Percentiles rank a stretch among this genome's conserved stretches.
phyloP scores from a whole-genome alignment of 2,888 invertebrate genomes.

The Drosophila siamana region DNA sequence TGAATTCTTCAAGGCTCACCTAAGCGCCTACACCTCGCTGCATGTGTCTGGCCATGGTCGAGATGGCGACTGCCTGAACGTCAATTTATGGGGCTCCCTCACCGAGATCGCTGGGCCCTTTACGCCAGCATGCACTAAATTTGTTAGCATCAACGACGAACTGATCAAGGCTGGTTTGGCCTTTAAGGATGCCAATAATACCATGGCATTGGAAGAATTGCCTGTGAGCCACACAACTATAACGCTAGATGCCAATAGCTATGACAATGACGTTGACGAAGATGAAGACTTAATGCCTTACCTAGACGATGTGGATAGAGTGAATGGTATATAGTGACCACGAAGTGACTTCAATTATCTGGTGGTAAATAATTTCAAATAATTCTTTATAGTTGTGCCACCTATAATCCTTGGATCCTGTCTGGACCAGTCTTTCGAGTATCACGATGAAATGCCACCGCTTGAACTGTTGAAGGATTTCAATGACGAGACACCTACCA shows the following conservation, averaged over 20 bases:
- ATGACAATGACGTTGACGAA: not conserved
- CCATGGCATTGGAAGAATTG: not conserved
- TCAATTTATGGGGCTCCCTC: slow-evolving; percentile 89
- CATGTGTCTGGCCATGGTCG: slow-evolving; percentile 62
- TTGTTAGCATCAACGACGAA: slow-evolving; percentile 88
- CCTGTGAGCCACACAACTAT: not conserved
- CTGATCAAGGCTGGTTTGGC: slow-evolving; percentile 82
- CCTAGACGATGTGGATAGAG: not conserved
- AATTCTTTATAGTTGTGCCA: not conserved
- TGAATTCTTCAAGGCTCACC: slow-evolving; percentile 87
- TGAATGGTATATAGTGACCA: not conserved
- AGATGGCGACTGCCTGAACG: slow-evolving; percentile 3
- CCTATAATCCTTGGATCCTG: not conserved
- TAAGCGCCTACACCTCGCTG: slow-evolving; percentile 86
- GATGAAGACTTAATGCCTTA: not conserved
- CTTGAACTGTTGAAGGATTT: slow-evolving; percentile 41
- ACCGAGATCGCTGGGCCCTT: slow-evolving; percentile 88
- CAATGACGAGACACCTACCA: slow-evolving; percentile 33
- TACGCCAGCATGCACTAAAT: slow-evolving; percentile 88
- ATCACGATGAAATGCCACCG: slow-evolving; percentile 56
- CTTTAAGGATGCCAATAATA: too few species aligned
- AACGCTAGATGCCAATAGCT: not conserved
- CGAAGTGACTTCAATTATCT: not conserved
- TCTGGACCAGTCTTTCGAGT: not conserved
- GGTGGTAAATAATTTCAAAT: not conserved